Evolutionary conservation across 1,140 invertebrate genomes (phyloP).

Genomic region (Eupeodes corollae): DNA sequence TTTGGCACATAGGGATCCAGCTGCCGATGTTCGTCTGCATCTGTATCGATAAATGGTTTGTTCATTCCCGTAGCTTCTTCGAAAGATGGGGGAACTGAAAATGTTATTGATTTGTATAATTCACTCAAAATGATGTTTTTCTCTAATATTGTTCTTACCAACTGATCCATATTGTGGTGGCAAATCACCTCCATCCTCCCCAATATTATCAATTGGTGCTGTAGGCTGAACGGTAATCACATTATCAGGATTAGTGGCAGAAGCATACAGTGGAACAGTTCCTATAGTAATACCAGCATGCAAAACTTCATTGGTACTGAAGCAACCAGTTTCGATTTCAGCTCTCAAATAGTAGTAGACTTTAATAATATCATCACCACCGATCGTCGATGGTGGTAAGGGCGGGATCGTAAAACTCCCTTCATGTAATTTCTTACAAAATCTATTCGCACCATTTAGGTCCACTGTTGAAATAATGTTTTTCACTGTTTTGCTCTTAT

Average conservation of each 20-base stretch:
- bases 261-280: neutral
- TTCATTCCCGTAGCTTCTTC: constrained; percentile 21
- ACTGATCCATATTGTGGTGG: too few species aligned
- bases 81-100: constrained; percentile 24
- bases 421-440: neutral
- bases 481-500: too few species aligned
- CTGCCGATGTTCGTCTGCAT: constrained; percentile 21
- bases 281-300: neutral
- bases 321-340: neutral
- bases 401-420: neutral
- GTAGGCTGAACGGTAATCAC: neutral
- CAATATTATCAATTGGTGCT: neutral
- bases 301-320: neutral
- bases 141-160: too few species aligned
- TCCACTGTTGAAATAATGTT: too few species aligned
- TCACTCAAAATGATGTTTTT: neutral
- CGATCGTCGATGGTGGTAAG: neutral
- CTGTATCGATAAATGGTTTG: constrained; percentile 22
- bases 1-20: constrained; percentile 24
- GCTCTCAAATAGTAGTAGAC: neutral
- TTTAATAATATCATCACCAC: neutral
- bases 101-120: neutral
- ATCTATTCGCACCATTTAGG: too few species aligned
- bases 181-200: too few species aligned
- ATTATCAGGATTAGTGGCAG: neutral